These are phyloP conservation scores for Linepithema humile DNA, from an alignment of 1,140 invertebrate species.

Conservation along the genomic window DNA sequence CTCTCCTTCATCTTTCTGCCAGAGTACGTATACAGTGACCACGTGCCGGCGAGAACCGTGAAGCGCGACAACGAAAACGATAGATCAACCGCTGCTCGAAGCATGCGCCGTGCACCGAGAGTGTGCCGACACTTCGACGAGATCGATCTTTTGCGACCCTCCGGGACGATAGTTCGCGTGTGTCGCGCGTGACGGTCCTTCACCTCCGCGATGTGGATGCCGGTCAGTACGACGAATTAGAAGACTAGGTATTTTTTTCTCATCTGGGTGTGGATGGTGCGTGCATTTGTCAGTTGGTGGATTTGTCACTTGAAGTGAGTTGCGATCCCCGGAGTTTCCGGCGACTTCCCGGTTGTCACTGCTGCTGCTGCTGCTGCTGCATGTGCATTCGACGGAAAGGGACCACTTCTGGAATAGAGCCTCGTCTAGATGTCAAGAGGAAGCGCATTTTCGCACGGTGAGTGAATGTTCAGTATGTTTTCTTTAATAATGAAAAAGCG, in stretches of 20 bases:
- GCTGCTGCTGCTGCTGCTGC: neutral
- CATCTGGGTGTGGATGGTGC: no score
- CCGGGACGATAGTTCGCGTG: neutral
- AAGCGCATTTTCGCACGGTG: constrained; percentile 60
- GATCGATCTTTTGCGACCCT: neutral
- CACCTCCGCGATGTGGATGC: no score
- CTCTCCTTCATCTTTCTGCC: constrained; percentile 31
- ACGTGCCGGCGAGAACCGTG: constrained; percentile 72
- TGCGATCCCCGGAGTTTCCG: neutral
- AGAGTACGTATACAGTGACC: constrained; percentile 69
- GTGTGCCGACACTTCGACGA: neutral
- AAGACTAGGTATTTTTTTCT: no score
- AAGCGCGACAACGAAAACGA: constrained; percentile 27
- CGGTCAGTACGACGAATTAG: no score
- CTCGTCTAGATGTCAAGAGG: constrained; percentile 65
- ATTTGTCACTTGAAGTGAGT: constrained; percentile 61
- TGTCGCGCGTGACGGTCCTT: constrained; percentile 9
- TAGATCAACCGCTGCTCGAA: neutral
- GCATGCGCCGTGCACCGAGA: no score
- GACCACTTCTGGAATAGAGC: constrained; percentile 27
- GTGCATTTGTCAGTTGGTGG: constrained; percentile 67
- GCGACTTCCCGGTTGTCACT: neutral
- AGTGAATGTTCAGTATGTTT: constrained; percentile 9
- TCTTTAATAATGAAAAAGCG: neutral
- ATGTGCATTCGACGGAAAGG: neutral